Conservation (phyloP, 2,797 vertebrate genomes). For the Crypturellus tataupa region DNA sequence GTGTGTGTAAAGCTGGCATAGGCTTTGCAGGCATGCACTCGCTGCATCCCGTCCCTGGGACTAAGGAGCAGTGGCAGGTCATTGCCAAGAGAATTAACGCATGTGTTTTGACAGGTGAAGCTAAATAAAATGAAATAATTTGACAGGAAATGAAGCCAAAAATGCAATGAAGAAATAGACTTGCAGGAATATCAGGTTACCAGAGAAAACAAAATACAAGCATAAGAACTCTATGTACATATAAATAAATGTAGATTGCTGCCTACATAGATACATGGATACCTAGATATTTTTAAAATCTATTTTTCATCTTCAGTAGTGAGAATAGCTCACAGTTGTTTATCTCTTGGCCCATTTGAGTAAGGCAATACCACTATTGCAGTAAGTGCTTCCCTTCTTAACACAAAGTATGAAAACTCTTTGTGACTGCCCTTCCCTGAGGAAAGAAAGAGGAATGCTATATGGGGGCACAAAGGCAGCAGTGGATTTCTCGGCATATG, state of each 20-base stretch:
- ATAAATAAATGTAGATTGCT: neutral
- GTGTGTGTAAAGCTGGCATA: neutral
- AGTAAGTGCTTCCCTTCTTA: constrained; percentile 18
- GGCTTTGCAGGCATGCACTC: constrained; percentile 1
- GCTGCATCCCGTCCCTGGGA: constrained; percentile 36
- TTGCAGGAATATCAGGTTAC: constrained; percentile 15
- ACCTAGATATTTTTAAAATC: neutral
- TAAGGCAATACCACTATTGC: neutral
- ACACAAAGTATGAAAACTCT: neutral
- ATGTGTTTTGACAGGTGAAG: constrained; percentile 62
- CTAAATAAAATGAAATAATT: constrained; percentile 62
- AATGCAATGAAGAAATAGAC: constrained; percentile 30
- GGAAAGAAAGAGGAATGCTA: constrained; percentile 42
- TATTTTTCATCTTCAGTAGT: neutral
- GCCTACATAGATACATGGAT: neutral
- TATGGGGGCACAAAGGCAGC: constrained; percentile 32
- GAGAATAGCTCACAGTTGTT: neutral
- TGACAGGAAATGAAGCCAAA: constrained; percentile 59
- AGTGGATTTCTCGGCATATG: constrained; percentile 34
- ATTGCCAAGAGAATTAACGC: constrained; percentile 64
- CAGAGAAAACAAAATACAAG: accelerated
- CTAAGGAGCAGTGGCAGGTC: constrained; percentile 51
- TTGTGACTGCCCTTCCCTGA: constrained; percentile 52
- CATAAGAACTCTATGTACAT: neutral
- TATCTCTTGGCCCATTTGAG: neutral